Base-by-base conservation (phyloP, 2,888 invertebrate species). In the Drosophila subsilvestris region DNA sequence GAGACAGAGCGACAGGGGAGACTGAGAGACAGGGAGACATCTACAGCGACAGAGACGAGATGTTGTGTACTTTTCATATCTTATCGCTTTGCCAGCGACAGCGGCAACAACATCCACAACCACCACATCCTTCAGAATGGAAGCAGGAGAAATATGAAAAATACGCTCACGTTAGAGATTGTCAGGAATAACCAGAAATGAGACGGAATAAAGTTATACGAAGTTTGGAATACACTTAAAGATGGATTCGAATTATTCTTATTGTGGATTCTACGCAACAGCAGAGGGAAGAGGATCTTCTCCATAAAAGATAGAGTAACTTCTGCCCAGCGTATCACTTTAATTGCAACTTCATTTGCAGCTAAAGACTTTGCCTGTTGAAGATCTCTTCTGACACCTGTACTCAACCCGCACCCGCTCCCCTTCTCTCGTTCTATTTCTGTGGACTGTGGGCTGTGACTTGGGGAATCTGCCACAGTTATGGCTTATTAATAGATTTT, bases 61-160 rank as follows among this genome's bases (percentile, higher is more conserved):
- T 54, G 73, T 43, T 74, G 47, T 58, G 37, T 37, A 29, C 47
- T 49, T 67, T 48, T 68, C 63, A 63, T 78, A 78, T 78, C 77
- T 78, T 78, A 78, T 78, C 77, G 55, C 51, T 10, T n/a, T 3
- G n/a, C 42, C 9, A n/a, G n/a, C 49, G 49, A 49, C 44, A 57
- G 69, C 37, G 44, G 57, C 67, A 44, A 54, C 32, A 51, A 53
- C 66, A 76, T 63, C 58, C 63, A 37, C 50, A 49, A 4, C 22
- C 22, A 22, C 3, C 12, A 47, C 47, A 10, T 50, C 29, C 18
- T 25, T 32, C 32, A 29, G 47, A 14, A 22, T 18, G 32, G 37
- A 14, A 66, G 59, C 73, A 76, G 78, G 74, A 79, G 74, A 76
- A 79, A 78, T 79, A 77, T 78, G 74, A 79, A 75, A 73, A 75